Evolutionary conservation across 2,888 invertebrate genomes (phyloP).

Genomic region (Caradrina clavipalpis): DNA sequence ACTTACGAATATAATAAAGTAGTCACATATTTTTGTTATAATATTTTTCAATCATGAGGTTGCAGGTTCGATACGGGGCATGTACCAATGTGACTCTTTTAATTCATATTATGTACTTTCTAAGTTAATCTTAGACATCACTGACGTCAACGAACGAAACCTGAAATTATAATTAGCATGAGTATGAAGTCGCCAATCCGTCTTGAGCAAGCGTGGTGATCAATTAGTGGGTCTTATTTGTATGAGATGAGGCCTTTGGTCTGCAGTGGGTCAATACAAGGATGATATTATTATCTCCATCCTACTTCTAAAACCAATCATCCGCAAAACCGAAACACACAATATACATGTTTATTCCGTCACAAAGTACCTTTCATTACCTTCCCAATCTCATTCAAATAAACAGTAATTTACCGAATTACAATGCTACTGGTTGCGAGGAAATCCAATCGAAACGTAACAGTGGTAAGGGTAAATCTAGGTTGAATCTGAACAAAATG

Average conservation of each 20-base stretch:
- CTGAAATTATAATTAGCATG: too few species aligned
- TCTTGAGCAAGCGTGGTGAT: too few species aligned
- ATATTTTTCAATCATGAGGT: neutral
- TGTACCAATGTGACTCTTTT: neutral
- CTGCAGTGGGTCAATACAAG: too few species aligned
- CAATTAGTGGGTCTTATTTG: too few species aligned
- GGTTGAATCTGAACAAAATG: slow-evolving; percentile 69
- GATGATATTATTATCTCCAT: neutral
- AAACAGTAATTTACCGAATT: slow-evolving; percentile 22
- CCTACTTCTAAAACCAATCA: neutral
- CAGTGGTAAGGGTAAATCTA: slow-evolving; percentile 54
- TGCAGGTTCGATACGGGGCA: too few species aligned
- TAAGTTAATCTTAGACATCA: too few species aligned
- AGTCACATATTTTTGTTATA: neutral
- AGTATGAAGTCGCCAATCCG: too few species aligned
- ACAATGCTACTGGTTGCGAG: slow-evolving; percentile 10
- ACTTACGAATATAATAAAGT: neutral
- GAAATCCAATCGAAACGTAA: slow-evolving; percentile 28
- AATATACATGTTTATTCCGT: neutral
- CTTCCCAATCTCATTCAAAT: neutral
- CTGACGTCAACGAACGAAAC: too few species aligned
- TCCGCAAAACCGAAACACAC: neutral
- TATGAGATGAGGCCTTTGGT: too few species aligned
- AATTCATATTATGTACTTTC: too few species aligned
- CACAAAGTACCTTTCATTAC: slow-evolving; percentile 12